phyloP scores from a whole-genome alignment of 2,113 vertebrate genomes.

The Tringa solitaria region DNA sequence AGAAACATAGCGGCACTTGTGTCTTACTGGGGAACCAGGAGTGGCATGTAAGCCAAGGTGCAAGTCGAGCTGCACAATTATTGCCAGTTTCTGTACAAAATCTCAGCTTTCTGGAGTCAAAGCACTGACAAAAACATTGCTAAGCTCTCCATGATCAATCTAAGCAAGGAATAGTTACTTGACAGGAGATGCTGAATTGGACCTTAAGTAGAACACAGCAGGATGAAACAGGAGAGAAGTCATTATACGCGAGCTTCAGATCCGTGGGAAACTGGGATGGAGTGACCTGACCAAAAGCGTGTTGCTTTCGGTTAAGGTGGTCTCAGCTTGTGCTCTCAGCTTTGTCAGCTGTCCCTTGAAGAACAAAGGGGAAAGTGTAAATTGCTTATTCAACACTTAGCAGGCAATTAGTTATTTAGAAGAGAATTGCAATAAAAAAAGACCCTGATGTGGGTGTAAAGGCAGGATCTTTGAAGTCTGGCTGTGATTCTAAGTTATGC shows the following conservation, averaged over 20 bases:
- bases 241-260: accelerated
- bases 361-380: not conserved
- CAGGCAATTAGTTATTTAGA: not conserved
- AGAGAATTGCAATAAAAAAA: not conserved
- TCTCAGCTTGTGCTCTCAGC: not conserved
- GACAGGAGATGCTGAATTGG: not conserved
- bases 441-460: not conserved
- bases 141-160: not conserved
- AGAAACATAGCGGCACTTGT: accelerated
- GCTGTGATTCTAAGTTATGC: not conserved
- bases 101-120: not conserved
- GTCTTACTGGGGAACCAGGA: not conserved
- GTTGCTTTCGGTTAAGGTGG: not conserved
- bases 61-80: not conserved
- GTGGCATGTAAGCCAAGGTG: accelerated
- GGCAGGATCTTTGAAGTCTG: conserved; percentile 20
- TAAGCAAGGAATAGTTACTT: not conserved
- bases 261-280: not conserved
- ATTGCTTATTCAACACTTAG: not conserved
- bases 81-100: not conserved
- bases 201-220: not conserved
- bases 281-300: not conserved
- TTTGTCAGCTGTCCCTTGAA: not conserved
- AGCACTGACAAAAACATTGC: not conserved
- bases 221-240: not conserved